Conservation (phyloP, 2,113 vertebrate species). For the Percina caprodes region DNA sequence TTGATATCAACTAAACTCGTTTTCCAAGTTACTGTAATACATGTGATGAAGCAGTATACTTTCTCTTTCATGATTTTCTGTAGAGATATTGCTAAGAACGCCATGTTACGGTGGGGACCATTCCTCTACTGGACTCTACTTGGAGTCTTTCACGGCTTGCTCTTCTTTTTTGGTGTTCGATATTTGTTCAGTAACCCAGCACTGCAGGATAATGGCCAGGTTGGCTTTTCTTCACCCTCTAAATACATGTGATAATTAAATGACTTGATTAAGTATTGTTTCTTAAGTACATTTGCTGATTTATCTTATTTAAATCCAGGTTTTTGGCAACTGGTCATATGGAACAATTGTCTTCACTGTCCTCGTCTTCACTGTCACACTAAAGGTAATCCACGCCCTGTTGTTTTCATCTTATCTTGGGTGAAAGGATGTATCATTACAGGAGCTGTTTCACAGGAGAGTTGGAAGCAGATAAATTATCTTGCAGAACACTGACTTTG, state of each 20-base stretch:
- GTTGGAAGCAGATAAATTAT: neutral
- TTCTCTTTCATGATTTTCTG: neutral
- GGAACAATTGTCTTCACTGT: constrained; percentile 96
- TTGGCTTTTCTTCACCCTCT: constrained; percentile 60
- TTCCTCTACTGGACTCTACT: constrained; percentile 96
- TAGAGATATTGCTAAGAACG: constrained; percentile 94
- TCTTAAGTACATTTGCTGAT: neutral
- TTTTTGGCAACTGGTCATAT: constrained; percentile 97
- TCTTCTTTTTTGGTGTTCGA: constrained; percentile 96
- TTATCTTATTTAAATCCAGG: constrained; percentile 83
- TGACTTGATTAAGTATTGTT: neutral
- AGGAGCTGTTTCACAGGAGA: neutral
- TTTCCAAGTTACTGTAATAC: neutral
- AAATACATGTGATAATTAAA: neutral
- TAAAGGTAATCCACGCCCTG: constrained; percentile 87
- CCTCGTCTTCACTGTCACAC: constrained; percentile 96
- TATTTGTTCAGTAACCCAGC: constrained; percentile 91
- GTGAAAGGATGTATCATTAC: neutral
- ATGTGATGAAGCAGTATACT: neutral
- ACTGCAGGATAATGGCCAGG: constrained; percentile 94
- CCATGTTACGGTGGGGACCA: constrained; percentile 92
- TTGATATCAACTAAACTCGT: neutral
- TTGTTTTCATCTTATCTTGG: neutral
- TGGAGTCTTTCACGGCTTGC: constrained; percentile 92
- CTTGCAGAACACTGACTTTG: neutral